Percentiles rank a stretch among this genome's conserved stretches.
Conservation (phyloP, 2,113 vertebrate species). For the Malaclemys terrapin region DNA sequence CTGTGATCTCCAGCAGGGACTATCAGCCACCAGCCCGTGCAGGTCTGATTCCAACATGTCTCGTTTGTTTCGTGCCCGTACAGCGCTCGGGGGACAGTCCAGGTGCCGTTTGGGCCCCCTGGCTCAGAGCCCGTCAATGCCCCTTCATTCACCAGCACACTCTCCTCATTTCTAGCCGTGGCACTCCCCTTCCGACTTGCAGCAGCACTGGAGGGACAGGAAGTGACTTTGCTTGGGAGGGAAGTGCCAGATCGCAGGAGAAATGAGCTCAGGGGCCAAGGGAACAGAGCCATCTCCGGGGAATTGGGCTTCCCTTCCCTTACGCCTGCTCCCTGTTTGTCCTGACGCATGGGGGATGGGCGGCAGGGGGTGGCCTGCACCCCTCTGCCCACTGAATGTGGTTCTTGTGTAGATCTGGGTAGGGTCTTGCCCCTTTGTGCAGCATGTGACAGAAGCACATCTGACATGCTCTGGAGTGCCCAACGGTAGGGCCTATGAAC, state of each 20-base stretch:
- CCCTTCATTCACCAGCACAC: constrained; percentile 30
- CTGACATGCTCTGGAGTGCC: background rate
- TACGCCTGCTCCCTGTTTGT: background rate
- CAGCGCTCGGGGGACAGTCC: background rate
- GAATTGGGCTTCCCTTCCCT: background rate
- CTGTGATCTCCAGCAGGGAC: constrained; percentile 45
- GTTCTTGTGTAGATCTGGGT: background rate
- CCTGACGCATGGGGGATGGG: background rate
- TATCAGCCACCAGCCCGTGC: background rate
- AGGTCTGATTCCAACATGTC: constrained; percentile 46
- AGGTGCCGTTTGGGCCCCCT: background rate
- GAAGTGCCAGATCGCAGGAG: fast-evolving
- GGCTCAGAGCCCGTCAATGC: background rate
- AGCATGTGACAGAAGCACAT: background rate
- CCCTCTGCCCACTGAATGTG: background rate
- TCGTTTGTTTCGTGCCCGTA: background rate
- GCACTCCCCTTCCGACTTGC: fast-evolving
- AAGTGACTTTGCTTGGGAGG: background rate
- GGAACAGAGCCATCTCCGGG: background rate
- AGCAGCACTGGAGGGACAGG: background rate
- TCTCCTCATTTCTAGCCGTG: constrained; percentile 3
- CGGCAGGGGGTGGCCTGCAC: background rate
- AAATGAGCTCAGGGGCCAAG: background rate
- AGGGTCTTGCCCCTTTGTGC: background rate
- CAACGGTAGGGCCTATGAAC: background rate